A percentile compares a stretch with the other conserved stretches of the same genome.
phyloP scores from a whole-genome alignment of 2,888 invertebrate species.

The Drosophila borealis region DNA sequence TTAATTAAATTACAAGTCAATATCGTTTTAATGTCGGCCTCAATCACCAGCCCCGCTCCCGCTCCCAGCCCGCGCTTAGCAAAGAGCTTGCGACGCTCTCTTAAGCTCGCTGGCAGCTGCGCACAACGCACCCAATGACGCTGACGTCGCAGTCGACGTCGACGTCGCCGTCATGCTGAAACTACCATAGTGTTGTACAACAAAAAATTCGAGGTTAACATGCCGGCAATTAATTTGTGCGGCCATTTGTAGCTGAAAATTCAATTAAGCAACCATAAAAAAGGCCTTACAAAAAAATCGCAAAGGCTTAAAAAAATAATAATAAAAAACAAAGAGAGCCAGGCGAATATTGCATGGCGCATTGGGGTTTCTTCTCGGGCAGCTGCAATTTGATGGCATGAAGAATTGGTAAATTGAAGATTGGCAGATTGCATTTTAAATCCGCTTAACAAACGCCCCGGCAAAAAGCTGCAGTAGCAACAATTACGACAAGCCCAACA shows the following conservation, averaged over 20 bases:
- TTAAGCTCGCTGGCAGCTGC: constrained; percentile 24
- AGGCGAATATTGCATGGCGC: neutral
- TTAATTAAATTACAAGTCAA: constrained; percentile 59
- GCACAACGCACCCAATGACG: constrained; percentile 21
- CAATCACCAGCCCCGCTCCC: neutral
- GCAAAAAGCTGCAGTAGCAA: constrained; percentile 8
- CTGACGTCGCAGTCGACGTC: neutral
- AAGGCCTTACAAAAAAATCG: constrained; percentile 18
- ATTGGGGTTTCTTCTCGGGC: constrained; percentile 2
- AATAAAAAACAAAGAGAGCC: neutral
- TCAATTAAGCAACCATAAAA: constrained; percentile 67
- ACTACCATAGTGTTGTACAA: constrained; percentile 29
- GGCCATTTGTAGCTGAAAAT: constrained; percentile 54
- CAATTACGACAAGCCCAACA: constrained; percentile 19
- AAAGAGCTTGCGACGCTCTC: constrained; percentile 38
- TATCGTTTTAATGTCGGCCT: constrained; percentile 38
- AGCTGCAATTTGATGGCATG: neutral
- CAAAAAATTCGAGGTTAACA: constrained; percentile 59
- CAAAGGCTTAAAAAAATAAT: neutral
- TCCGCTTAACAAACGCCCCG: constrained; percentile 51
- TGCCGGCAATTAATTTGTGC: constrained; percentile 67
- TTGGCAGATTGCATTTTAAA: constrained; percentile 65
- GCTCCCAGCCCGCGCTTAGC: neutral
- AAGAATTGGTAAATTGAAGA: constrained; percentile 26
- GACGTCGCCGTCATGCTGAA: constrained; percentile 3